Conservation (phyloP, 2,797 vertebrate genomes). For the Cyprinella venusta region DNA sequence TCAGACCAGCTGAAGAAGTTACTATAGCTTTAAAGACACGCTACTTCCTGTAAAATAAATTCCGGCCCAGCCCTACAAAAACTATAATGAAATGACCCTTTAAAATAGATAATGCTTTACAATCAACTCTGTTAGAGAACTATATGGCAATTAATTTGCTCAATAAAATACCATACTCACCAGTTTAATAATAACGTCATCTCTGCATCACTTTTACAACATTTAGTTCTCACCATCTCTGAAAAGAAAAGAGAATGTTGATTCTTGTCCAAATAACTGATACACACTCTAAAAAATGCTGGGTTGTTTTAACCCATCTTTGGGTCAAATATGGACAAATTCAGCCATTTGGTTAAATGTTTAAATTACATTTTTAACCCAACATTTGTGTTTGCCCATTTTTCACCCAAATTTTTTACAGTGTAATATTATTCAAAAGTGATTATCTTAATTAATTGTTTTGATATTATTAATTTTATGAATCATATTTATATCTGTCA, state of each 20-base stretch:
- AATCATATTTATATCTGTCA: no score
- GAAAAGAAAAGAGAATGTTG: background rate
- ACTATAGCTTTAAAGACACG: background rate
- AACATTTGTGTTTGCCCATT: no score
- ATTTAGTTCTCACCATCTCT: background rate
- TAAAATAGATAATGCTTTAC: background rate
- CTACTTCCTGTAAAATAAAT: background rate
- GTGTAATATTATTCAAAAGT: background rate
- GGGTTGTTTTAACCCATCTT: no score
- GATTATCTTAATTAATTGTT: background rate
- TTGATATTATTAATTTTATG: background rate
- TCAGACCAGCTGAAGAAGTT: background rate
- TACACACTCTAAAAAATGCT: no score
- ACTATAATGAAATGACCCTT: background rate
- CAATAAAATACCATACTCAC: background rate
- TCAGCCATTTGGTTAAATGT: no score
- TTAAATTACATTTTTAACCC: no score
- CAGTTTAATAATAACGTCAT: no score
- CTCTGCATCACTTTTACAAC: no score
- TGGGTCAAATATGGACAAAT: no score
- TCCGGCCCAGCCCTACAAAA: background rate
- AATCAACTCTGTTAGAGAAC: no score
- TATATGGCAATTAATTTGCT: background rate
- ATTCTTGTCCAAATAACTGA: background rate
- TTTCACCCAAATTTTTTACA: no score